Percentiles rank a stretch among this genome's conserved stretches.
phyloP scores from a whole-genome alignment of 2,797 vertebrate genomes.

The Chelonia mydas region DNA sequence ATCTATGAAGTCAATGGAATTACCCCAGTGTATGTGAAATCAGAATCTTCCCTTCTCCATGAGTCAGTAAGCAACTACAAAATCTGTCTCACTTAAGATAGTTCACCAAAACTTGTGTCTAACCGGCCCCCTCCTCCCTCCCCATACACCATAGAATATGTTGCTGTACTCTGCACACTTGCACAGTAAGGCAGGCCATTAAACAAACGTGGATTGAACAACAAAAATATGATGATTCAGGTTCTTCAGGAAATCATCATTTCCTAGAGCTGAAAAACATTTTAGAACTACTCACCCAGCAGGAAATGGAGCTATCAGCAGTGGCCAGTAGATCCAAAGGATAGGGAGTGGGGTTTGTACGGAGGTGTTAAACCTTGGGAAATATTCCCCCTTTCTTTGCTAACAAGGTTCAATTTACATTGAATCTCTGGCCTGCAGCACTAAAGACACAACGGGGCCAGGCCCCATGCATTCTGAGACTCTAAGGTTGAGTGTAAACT shows the following conservation, averaged over 20 bases:
- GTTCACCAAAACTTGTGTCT: background rate
- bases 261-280: conserved; percentile 70
- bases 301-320: conserved; percentile 75
- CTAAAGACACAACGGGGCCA: conserved; percentile 44
- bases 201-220: conserved; percentile 47
- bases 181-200: conserved; percentile 28
- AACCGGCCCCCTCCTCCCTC: background rate
- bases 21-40: conserved; percentile 28
- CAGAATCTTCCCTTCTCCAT: background rate
- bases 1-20: conserved; percentile 32
- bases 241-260: conserved; percentile 74
- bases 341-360: conserved; percentile 66
- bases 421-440: conserved; percentile 17
- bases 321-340: conserved; percentile 63
- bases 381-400: conserved; percentile 61
- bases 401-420: conserved; percentile 63
- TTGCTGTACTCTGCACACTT: conserved; percentile 36
- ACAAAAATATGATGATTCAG: conserved; percentile 64
- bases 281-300: conserved; percentile 65
- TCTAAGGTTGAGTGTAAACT: conserved; percentile 25
- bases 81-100: conserved; percentile 22
- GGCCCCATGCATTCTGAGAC: conserved; percentile 42
- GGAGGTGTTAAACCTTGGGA: conserved; percentile 69
- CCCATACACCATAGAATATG: background rate
- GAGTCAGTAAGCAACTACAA: conserved; percentile 1